These are phyloP conservation scores for Dermatemys mawii DNA, from an alignment of 2,113 vertebrate species.

Conservation along the genomic window DNA sequence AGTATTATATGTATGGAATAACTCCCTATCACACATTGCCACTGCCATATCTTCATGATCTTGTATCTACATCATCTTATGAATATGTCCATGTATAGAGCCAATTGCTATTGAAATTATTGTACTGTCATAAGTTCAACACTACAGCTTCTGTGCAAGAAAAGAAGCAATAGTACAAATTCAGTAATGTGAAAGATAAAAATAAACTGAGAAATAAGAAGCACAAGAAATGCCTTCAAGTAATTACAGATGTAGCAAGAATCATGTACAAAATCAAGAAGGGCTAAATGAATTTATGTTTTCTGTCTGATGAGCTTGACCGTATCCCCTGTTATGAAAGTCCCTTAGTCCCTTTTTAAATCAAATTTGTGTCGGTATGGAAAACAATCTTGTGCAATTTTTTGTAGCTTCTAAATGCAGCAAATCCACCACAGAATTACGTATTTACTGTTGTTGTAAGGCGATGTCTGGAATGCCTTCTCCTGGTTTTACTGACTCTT, in stretches of 20 bases:
- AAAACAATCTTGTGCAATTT: not conserved
- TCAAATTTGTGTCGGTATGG: not conserved
- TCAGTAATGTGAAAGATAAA: not conserved
- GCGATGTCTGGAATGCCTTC: not conserved
- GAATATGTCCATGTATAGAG: not conserved
- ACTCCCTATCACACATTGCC: not conserved
- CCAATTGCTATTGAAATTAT: not conserved
- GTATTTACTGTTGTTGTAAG: not conserved
- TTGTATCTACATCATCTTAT: not conserved
- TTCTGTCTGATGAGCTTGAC: not conserved
- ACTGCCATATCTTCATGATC: not conserved
- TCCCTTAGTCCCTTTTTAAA: conserved; percentile 24
- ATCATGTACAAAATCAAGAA: not conserved
- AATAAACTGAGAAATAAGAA: not conserved
- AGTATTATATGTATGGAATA: not conserved
- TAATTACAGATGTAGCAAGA: not conserved
- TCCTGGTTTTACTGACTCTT: not conserved
- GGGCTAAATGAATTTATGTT: not conserved
- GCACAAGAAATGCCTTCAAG: not conserved
- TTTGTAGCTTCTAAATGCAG: not conserved
- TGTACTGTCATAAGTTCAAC: not conserved
- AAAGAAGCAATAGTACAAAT: not conserved
- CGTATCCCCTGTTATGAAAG: conserved; percentile 5
- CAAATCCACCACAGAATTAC: not conserved
- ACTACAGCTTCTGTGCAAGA: not conserved